These are phyloP conservation scores for Gasterosteus aculeatus DNA, from an alignment of 2,113 vertebrate species.

Conservation along the genomic window DNA sequence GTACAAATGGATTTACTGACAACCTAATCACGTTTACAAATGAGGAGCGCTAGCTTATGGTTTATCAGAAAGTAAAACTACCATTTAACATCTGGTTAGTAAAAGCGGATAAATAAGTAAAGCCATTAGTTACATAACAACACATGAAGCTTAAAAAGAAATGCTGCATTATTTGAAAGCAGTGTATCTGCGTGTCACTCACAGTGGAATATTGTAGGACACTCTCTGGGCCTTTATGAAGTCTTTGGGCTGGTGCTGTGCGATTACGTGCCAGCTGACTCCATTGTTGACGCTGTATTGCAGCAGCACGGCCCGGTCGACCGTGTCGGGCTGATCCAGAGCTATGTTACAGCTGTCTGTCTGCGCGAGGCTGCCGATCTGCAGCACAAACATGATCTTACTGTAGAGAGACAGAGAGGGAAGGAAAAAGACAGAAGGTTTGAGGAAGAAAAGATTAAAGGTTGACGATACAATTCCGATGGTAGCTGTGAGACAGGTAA, in stretches of 20 bases:
- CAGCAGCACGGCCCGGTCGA: constrained; percentile 94
- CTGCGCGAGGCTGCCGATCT: constrained; percentile 95
- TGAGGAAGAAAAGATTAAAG: constrained; percentile 1
- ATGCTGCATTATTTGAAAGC: not conserved
- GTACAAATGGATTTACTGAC: not conserved
- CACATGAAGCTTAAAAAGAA: not conserved
- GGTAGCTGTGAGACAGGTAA: not conserved
- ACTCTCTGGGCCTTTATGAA: constrained; percentile 98
- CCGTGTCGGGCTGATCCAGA: constrained; percentile 88
- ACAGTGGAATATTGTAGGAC: constrained; percentile 98
- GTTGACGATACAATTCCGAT: not conserved
- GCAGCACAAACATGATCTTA: constrained; percentile 99
- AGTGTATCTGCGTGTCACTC: constrained; percentile 72
- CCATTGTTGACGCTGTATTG: constrained; percentile 98
- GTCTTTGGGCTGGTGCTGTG: constrained; percentile 98
- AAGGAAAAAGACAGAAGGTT: constrained; percentile 8
- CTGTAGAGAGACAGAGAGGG: constrained; percentile 75
- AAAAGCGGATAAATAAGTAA: not conserved
- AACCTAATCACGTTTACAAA: not conserved
- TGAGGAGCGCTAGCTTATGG: not conserved
- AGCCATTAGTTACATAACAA: constrained; percentile 5
- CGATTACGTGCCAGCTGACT: constrained; percentile 97
- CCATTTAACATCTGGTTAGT: not conserved
- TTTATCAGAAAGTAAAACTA: not conserved
- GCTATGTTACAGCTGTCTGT: constrained; percentile 98